A percentile compares a stretch with the other conserved stretches of the same genome.
Evolutionary conservation across 2,797 vertebrate species (phyloP).

Genomic region (Tympanoctomys barrerae): DNA sequence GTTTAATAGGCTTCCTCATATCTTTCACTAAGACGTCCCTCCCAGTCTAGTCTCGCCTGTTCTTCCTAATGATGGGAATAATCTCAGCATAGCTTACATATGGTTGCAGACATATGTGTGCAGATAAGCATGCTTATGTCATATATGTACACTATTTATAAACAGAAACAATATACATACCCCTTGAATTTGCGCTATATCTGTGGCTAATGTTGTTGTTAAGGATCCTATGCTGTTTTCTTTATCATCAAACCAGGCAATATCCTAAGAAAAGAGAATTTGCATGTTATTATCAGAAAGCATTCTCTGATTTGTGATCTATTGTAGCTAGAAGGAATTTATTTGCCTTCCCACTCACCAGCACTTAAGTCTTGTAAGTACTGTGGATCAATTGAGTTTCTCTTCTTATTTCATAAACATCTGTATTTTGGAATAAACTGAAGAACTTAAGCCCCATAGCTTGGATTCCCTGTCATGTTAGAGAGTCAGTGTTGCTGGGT

Average conservation of each 20-base stretch:
- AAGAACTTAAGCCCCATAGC: constrained; percentile 7
- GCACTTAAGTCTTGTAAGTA: constrained; percentile 27
- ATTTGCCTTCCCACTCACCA: not conserved
- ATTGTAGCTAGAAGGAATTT: constrained; percentile 3
- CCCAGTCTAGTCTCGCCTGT: not conserved
- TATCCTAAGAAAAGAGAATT: constrained; percentile 78
- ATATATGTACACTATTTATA: not conserved
- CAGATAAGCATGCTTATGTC: not conserved
- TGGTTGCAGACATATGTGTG: not conserved
- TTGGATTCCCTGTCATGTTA: not conserved
- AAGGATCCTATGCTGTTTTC: constrained; percentile 78
- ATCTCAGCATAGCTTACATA: not conserved
- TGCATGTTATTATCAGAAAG: not conserved
- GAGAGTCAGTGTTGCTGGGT: not conserved
- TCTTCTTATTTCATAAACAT: constrained; percentile 52
- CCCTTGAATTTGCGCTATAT: constrained; percentile 81
- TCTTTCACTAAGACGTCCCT: constrained; percentile 17
- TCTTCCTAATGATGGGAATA: not conserved
- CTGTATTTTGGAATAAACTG: constrained; percentile 13
- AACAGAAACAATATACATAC: constrained; percentile 65
- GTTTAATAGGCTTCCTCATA: not conserved
- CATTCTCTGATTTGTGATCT: not conserved
- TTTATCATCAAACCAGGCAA: constrained; percentile 78
- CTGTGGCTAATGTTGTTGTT: constrained; percentile 75
- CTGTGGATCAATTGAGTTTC: not conserved